These are phyloP conservation scores for Pungitius pungitius DNA, from an alignment of 2,113 vertebrate genomes.

Conservation along the genomic window DNA sequence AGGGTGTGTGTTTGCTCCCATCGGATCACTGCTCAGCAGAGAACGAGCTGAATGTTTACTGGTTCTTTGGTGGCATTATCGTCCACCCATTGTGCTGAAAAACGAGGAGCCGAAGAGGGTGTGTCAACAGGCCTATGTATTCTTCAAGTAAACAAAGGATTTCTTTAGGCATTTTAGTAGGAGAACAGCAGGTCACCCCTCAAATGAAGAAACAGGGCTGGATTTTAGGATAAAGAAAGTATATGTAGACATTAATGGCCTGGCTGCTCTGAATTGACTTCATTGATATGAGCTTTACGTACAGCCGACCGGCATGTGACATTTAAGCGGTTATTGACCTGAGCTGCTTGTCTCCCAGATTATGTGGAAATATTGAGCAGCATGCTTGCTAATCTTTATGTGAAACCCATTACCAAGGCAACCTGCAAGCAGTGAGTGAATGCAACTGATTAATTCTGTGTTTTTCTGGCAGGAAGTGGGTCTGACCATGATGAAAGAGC, in stretches of 20 bases:
- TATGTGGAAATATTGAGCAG: constrained; percentile 49
- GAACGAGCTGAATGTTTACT: constrained; percentile 33
- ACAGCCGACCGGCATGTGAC: constrained; percentile 49
- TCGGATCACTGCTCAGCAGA: constrained; percentile 15
- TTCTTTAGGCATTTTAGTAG: constrained; percentile 12
- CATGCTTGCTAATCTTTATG: constrained; percentile 10
- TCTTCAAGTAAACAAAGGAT: constrained; percentile 75
- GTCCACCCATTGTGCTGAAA: constrained; percentile 64
- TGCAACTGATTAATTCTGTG: constrained; percentile 28
- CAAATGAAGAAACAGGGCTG: not conserved
- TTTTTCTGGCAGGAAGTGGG: constrained; percentile 47
- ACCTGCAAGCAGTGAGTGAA: constrained; percentile 27
- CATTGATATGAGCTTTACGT: constrained; percentile 40
- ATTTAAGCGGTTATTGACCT: constrained; percentile 48
- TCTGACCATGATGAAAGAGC: constrained; percentile 54
- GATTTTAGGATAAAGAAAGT: not conserved
- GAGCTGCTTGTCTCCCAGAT: constrained; percentile 47
- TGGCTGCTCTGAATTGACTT: constrained; percentile 18
- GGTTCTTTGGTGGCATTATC: constrained; percentile 31
- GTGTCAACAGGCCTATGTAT: constrained; percentile 74
- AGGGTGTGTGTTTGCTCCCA: constrained; percentile 13
- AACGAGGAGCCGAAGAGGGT: constrained; percentile 68
- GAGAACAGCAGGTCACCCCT: constrained; percentile 1
- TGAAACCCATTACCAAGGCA: constrained; percentile 31
- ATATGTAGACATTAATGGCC: constrained; percentile 10